A percentile compares a stretch with the other conserved stretches of the same genome.
These are phyloP conservation scores for Ciconia nigra DNA, from an alignment of 2,797 vertebrate genomes.

Conservation along the genomic window DNA sequence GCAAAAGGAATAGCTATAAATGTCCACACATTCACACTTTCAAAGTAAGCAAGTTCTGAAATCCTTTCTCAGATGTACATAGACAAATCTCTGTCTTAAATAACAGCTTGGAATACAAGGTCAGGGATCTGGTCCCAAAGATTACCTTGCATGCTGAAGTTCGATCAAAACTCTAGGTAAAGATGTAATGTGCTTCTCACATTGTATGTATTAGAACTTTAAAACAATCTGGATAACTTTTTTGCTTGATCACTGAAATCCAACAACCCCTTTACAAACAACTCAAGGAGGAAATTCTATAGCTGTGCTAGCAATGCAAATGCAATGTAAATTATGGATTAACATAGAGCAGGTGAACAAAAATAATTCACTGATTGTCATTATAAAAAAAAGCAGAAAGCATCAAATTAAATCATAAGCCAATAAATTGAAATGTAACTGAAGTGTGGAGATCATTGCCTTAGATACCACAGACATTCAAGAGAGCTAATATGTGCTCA, in stretches of 20 bases:
- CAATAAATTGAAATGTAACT: background rate
- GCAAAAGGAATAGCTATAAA: background rate
- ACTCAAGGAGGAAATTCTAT: background rate
- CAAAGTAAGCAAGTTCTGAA: background rate
- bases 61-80: background rate
- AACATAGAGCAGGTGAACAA: background rate
- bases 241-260: background rate
- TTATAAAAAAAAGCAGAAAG: background rate
- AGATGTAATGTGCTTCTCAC: background rate
- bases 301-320: background rate
- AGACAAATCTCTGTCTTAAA: background rate
- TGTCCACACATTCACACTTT: background rate
- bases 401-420: background rate
- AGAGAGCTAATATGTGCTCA: background rate
- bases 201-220: background rate
- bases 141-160: background rate
- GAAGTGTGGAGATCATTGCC: background rate
- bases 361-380: background rate
- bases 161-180: background rate
- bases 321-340: background rate
- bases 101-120: background rate
- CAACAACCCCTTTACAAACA: background rate
- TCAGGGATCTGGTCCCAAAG: background rate
- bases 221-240: background rate
- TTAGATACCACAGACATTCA: background rate